A percentile compares a stretch with the other conserved stretches of the same genome.
Conservation (phyloP, 2,888 invertebrate species). For the Sesia bembeciformis region DNA sequence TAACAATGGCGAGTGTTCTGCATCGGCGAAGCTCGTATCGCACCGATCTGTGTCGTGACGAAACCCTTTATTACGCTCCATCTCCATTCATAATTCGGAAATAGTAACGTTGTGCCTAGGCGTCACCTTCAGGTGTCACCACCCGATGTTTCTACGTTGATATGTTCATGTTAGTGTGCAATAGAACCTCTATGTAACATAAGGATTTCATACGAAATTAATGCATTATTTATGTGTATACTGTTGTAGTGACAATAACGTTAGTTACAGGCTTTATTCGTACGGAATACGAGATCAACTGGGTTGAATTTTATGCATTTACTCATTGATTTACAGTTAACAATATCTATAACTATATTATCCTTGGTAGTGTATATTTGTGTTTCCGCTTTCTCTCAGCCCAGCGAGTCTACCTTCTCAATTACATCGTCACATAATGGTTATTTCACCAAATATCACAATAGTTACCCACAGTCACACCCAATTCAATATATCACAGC, state of each 20-base stretch:
- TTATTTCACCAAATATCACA: constrained; percentile 67
- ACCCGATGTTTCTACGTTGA: constrained; percentile 9
- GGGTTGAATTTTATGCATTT: constrained; percentile 3
- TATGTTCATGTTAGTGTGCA: constrained; percentile 21
- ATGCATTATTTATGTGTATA: constrained; percentile 32
- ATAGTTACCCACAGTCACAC: constrained; percentile 71
- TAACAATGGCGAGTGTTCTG: constrained; percentile 5
- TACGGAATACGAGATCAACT: constrained; percentile 6
- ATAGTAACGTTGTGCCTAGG: constrained; percentile 15
- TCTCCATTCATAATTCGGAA: constrained; percentile 1
- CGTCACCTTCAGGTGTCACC: constrained; percentile 5
- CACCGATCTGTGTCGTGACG: neutral
- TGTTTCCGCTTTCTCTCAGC: constrained; percentile 15
- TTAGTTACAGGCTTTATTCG: constrained; percentile 34
- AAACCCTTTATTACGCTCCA: neutral
- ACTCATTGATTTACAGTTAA: neutral
- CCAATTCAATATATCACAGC: constrained; percentile 69
- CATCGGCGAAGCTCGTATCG: neutral
- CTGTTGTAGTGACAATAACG: constrained; percentile 62
- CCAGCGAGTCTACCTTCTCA: constrained; percentile 16
- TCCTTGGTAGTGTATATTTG: constrained; percentile 3
- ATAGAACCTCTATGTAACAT: constrained; percentile 18
- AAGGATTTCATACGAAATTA: constrained; percentile 20
- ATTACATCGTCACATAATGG: constrained; percentile 9
- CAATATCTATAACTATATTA: neutral